These are phyloP conservation scores for Phyto melanocephala DNA, from an alignment of 2,888 invertebrate genomes.

Conservation along the genomic window DNA sequence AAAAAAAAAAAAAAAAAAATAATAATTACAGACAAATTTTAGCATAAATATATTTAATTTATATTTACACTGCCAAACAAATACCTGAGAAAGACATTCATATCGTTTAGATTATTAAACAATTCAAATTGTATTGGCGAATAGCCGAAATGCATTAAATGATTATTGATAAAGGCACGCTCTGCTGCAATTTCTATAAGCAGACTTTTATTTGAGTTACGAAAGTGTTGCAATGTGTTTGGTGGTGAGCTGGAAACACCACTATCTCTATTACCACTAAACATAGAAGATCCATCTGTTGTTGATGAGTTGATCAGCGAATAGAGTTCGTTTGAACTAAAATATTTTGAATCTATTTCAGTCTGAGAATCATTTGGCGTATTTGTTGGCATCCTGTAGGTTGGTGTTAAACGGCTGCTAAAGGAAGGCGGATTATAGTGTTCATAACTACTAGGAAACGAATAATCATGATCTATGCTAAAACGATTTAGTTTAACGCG, in stretches of 20 bases:
- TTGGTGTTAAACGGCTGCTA: background rate
- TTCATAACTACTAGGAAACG: background rate
- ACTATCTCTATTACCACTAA: slow-evolving; percentile 34
- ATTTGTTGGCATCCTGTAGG: background rate
- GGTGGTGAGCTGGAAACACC: slow-evolving; percentile 43
- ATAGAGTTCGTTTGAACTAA: slow-evolving; percentile 21
- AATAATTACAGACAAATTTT: too few relatives aligned
- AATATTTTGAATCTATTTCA: slow-evolving; percentile 35
- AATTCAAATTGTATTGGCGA: slow-evolving; percentile 59
- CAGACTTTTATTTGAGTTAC: background rate
- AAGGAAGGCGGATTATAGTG: background rate
- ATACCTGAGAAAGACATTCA: slow-evolving; percentile 56
- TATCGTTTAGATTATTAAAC: slow-evolving; percentile 55
- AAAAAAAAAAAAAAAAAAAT: too few relatives aligned
- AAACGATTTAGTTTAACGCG: slow-evolving; percentile 1
- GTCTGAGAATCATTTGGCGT: background rate
- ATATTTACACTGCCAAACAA: slow-evolving; percentile 38
- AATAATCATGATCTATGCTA: slow-evolving; percentile 1
- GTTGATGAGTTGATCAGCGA: background rate
- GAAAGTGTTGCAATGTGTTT: background rate
- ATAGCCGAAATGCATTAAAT: slow-evolving; percentile 53
- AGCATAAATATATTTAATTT: slow-evolving; percentile 20
- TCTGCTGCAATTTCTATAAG: slow-evolving; percentile 56
- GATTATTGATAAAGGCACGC: slow-evolving; percentile 61
- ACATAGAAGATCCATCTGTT: background rate